Base-by-base conservation (phyloP, 2,888 invertebrate species). In the Choristoneura rosaceana region DNA sequence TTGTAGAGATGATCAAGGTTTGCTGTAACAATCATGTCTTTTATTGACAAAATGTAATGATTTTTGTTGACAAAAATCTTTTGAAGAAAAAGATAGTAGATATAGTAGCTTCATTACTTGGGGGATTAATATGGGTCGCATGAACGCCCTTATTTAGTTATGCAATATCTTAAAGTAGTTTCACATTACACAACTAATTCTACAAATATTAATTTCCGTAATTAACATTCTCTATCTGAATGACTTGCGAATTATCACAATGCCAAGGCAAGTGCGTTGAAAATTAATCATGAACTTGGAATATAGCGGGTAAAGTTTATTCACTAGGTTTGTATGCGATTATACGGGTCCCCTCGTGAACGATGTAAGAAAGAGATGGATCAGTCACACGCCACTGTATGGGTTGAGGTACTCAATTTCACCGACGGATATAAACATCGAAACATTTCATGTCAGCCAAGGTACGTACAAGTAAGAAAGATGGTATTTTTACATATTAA, bases 401-500 rank as follows among this genome's bases (percentile, higher is more conserved):
- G 33, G 52, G 43, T 10, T 17, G 5, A 4, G 8, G 34, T 50
- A 62, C 61, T 52, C 43, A 62, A 62, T 45, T 69, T 43, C 43
- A 71, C 33, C 25, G 52, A 38, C 45, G 25, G 41, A 45, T 63
- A 43, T 70, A 62, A 67, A 67, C 38, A 58, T 59, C 58, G 67
- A 59, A 62, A 68, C 58, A 71, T 68, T 68, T 55, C 47, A 55
- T 71, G 62, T 58, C 62, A 63, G 47, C 55, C 41, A 34, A 66
- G 45, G 52, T 41, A 47, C 41, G 52, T 41, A 47, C 41, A 58
- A 17, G 38, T 52, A 55, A 59, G 33, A 67, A 63, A 64, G n/a
- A 63, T 63, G 41, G 68, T 69, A 52, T 69, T 64, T 66, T 73
- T 69, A 73, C 69, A 69, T 64, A 69, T 69, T 68, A 59, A 68